A percentile compares a stretch with the other conserved stretches of the same genome.
These are phyloP conservation scores for Tragelaphus imberbis DNA, from an alignment of 2,113 vertebrate genomes.

Conservation along the genomic window DNA sequence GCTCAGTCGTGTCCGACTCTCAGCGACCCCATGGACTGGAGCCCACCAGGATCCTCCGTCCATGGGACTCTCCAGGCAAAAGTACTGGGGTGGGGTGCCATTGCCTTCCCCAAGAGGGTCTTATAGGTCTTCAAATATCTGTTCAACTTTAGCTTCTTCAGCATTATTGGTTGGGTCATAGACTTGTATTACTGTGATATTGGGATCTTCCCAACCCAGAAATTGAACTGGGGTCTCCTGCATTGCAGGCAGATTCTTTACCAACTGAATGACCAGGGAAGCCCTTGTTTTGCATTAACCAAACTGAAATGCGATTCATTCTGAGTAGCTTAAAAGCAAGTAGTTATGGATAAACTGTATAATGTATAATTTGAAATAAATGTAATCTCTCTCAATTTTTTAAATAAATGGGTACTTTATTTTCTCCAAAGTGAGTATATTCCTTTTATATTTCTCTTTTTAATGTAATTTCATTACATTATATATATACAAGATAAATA, in stretches of 20 bases:
- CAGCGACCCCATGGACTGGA: too few species aligned
- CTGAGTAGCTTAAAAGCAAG: not conserved
- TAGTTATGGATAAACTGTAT: not conserved
- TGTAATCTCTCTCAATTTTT: not conserved
- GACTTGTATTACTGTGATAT: not conserved
- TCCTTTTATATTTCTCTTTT: not conserved
- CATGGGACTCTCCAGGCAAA: too few species aligned
- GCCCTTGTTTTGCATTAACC: not conserved
- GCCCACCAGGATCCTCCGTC: too few species aligned
- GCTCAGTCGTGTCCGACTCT: too few species aligned
- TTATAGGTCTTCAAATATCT: not conserved
- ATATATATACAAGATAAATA: not conserved
- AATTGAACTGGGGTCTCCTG: not conserved
- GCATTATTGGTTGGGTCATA: not conserved
- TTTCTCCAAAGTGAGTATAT: not conserved
- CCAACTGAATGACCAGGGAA: not conserved
- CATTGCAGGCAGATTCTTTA: not conserved
- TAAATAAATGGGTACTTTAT: not conserved
- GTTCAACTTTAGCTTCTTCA: not conserved
- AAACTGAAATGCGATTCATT: not conserved
- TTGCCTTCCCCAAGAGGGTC: not conserved
- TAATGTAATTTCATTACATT: not conserved
- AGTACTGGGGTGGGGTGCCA: too few species aligned
- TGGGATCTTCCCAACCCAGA: not conserved
- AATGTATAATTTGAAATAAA: not conserved